Evolutionary conservation across 2,113 vertebrate genomes (phyloP).

Genomic region (Sialia sialis): DNA sequence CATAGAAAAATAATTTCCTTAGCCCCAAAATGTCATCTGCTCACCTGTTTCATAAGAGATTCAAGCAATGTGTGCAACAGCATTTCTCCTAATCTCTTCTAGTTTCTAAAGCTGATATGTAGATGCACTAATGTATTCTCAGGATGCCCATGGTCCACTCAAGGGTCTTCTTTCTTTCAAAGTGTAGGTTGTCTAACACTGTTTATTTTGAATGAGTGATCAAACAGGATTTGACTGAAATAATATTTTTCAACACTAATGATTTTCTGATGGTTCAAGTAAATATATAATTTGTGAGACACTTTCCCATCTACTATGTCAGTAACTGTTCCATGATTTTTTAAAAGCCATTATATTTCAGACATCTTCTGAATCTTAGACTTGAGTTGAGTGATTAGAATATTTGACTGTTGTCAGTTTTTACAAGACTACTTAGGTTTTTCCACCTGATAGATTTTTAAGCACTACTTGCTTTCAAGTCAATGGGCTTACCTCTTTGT

Average conservation of each 20-base stretch:
- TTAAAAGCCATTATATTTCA: not conserved
- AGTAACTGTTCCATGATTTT: not conserved
- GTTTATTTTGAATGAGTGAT: not conserved
- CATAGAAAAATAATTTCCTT: not conserved
- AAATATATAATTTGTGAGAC: not conserved
- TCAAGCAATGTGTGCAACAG: not conserved
- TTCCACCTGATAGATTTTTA: not conserved
- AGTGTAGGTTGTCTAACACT: not conserved
- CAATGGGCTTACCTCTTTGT: not conserved
- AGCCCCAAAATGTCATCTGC: not conserved
- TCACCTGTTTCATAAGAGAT: not conserved
- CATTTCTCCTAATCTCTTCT: not conserved
- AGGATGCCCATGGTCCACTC: not conserved
- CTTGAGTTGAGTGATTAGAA: accelerated
- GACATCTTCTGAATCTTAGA: not conserved
- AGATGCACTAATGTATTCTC: not conserved
- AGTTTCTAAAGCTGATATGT: not conserved
- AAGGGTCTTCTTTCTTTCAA: not conserved
- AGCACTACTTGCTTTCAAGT: not conserved
- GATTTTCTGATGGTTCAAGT: not conserved
- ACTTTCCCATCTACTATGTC: not conserved
- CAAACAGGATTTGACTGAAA: not conserved
- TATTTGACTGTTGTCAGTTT: not conserved
- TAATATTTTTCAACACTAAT: not conserved
- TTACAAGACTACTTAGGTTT: not conserved